Percentiles rank a stretch among this genome's conserved stretches.
Evolutionary conservation across 2,888 invertebrate genomes (phyloP).

Genomic region (Lutraria lutraria): DNA sequence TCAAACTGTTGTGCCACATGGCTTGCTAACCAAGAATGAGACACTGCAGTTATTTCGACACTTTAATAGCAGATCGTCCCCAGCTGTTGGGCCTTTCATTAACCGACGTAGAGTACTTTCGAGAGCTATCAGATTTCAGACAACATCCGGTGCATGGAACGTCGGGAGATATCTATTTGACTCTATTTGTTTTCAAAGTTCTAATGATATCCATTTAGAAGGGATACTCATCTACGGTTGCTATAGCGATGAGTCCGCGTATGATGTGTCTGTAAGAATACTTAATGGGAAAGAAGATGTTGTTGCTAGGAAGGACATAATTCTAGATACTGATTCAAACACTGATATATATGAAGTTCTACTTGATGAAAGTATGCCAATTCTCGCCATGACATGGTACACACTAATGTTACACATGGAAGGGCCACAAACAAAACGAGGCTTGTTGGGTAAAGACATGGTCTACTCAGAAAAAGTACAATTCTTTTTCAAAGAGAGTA

Average conservation of each 20-base stretch:
- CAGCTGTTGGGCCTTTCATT: slow-evolving; percentile 55
- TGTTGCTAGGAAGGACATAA: slow-evolving; percentile 23
- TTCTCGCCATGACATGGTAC: slow-evolving; percentile 59
- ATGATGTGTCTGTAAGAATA: slow-evolving; percentile 47
- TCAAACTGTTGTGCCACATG: slow-evolving; percentile 59
- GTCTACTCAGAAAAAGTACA: slow-evolving; percentile 64
- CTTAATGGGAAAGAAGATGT: slow-evolving; percentile 36
- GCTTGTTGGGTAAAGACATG: slow-evolving; percentile 56
- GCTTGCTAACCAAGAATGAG: slow-evolving; percentile 63
- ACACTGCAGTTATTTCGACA: slow-evolving; percentile 54
- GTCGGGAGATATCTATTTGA: slow-evolving; percentile 56
- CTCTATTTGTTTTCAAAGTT: slow-evolving; percentile 60
- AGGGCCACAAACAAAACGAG: slow-evolving; percentile 61
- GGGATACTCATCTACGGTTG: slow-evolving; percentile 60
- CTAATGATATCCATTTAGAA: slow-evolving; percentile 53
- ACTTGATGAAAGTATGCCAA: slow-evolving; percentile 42
- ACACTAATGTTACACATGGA: slow-evolving; percentile 54
- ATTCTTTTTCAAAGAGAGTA: slow-evolving; percentile 61
- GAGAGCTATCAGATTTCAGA: slow-evolving; percentile 56
- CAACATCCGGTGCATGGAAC: slow-evolving; percentile 57
- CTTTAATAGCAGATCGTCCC: slow-evolving; percentile 57
- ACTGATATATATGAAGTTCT: slow-evolving; percentile 55
- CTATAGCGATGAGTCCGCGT: slow-evolving; percentile 38
- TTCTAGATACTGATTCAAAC: slow-evolving; percentile 40
- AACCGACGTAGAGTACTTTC: slow-evolving; percentile 55